Evolutionary conservation across 2,797 vertebrate genomes (phyloP).

Genomic region (Hirundo rustica): DNA sequence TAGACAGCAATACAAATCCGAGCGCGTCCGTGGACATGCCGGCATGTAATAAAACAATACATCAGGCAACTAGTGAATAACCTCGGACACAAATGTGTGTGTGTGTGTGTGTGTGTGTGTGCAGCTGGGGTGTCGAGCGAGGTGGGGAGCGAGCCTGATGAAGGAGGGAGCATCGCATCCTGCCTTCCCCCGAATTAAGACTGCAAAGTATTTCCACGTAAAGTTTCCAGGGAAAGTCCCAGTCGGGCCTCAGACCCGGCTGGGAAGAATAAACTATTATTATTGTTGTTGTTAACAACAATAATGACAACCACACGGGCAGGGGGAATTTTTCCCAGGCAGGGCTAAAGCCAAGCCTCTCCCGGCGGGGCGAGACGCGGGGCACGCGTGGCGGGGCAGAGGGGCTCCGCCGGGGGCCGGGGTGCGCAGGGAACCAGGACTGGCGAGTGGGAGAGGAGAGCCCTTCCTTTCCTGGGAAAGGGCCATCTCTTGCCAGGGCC

Average conservation of each 20-base stretch:
- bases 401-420: background rate
- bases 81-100: conserved; percentile 16
- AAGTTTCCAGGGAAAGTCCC: conserved; percentile 18
- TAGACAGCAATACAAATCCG: conserved; percentile 66
- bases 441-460: background rate
- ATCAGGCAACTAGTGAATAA: conserved; percentile 47
- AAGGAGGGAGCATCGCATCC: background rate
- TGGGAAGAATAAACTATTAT: background rate
- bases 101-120: background rate
- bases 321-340: background rate
- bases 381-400: background rate
- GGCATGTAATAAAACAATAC: conserved; percentile 66
- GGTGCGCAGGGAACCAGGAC: background rate
- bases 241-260: background rate
- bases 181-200: background rate
- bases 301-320: background rate
- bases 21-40: conserved; percentile 59
- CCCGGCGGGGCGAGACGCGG: background rate
- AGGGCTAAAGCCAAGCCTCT: background rate
- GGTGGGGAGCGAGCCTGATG: background rate
- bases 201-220: background rate
- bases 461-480: background rate
- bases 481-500: background rate
- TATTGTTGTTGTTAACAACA: too few species aligned
- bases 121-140: background rate